phyloP scores from a whole-genome alignment of 1,140 invertebrate genomes.

The Drosophila kepulauana region DNA sequence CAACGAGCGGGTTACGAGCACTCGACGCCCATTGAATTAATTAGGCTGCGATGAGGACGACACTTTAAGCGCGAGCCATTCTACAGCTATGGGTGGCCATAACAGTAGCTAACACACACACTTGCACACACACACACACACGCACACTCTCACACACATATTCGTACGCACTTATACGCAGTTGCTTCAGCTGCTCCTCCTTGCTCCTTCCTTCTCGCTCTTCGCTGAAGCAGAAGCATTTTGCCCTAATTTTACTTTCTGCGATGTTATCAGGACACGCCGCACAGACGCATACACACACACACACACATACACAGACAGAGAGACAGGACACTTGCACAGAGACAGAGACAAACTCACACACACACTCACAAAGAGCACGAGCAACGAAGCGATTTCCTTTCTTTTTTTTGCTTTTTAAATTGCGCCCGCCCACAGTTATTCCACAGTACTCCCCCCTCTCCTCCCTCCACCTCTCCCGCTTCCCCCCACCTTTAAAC shows the following conservation, averaged over 20 bases:
- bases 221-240: slow-evolving; percentile 55
- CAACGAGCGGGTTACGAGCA: slow-evolving; percentile 19
- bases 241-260: slow-evolving; percentile 83
- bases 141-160: not conserved
- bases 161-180: slow-evolving; percentile 10
- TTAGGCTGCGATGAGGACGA: slow-evolving; percentile 72
- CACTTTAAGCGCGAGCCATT: slow-evolving; percentile 62
- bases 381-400: slow-evolving; percentile 43
- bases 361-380: slow-evolving; percentile 40
- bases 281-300: slow-evolving; percentile 41
- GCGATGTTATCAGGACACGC: slow-evolving; percentile 79
- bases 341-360: slow-evolving; percentile 37
- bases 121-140: slow-evolving; percentile 33
- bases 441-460: not conserved
- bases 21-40: slow-evolving; percentile 74
- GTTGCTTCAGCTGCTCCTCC: slow-evolving; percentile 20
- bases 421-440: slow-evolving; percentile 38
- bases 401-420: slow-evolving; percentile 37
- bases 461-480: not conserved
- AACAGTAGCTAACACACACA: slow-evolving; percentile 28
- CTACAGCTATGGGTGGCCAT: slow-evolving; percentile 48
- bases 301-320: slow-evolving; percentile 40
- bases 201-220: slow-evolving; percentile 17
- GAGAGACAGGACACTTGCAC: slow-evolving; percentile 35
- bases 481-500: not conserved